phyloP scores from a whole-genome alignment of 2,888 invertebrate species.

The Ganaspis brasiliensis region DNA sequence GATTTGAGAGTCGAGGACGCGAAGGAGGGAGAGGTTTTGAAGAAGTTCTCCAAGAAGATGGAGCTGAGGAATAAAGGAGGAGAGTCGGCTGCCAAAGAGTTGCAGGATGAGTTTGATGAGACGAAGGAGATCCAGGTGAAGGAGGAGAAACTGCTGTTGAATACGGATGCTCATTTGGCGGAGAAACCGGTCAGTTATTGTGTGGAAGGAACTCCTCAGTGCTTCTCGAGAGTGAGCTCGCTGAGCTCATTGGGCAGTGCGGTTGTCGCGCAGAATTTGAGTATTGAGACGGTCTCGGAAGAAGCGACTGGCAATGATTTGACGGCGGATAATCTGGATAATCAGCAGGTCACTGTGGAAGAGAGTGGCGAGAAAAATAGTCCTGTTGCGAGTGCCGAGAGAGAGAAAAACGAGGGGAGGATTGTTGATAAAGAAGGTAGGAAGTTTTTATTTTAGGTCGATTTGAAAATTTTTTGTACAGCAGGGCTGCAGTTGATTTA shows the following conservation, averaged over 20 bases:
- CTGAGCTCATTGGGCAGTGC: conserved; percentile 81
- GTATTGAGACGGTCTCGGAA: conserved; percentile 54
- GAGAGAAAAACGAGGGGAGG: conserved; percentile 63
- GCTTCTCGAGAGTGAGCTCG: conserved; percentile 85
- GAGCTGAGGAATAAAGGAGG: conserved; percentile 55
- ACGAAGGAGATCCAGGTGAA: conserved; percentile 65
- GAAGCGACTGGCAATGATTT: conserved; percentile 48
- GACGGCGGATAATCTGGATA: conserved; percentile 48
- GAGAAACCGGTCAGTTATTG: conserved; percentile 92
- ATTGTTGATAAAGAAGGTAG: conserved; percentile 73
- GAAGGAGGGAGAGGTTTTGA: conserved; percentile 69
- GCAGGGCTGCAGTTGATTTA: no score
- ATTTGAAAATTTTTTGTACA: conserved; percentile 6
- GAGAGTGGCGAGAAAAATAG: conserved; percentile 46
- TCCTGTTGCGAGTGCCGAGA: conserved; percentile 54
- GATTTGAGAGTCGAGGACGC: conserved; percentile 85
- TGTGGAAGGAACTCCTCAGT: conserved; percentile 93
- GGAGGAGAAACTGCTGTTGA: conserved; percentile 73
- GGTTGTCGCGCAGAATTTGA: conserved; percentile 64
- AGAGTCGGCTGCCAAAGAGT: conserved; percentile 55
- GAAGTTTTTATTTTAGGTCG: background rate
- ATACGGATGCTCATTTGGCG: conserved; percentile 85
- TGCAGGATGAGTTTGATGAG: conserved; percentile 55
- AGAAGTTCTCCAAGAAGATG: conserved; percentile 63
- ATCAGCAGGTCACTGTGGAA: conserved; percentile 28